Conservation (phyloP, 2,113 vertebrate species). For the Alces alces region DNA sequence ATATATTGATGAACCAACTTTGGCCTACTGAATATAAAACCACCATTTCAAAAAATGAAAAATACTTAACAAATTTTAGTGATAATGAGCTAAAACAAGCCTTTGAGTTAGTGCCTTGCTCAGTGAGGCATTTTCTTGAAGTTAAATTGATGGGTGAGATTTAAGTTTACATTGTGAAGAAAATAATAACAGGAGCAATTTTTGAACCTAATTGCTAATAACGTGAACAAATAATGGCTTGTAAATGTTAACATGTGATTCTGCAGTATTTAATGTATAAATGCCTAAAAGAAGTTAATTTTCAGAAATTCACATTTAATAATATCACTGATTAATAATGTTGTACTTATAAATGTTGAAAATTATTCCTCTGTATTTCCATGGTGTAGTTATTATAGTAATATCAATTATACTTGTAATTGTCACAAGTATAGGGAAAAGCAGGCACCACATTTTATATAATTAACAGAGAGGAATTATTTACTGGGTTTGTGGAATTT, state of each 20-base stretch:
- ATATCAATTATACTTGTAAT: conserved; percentile 38
- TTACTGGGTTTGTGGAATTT: not conserved
- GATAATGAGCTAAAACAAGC: conserved; percentile 62
- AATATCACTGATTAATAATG: conserved; percentile 42
- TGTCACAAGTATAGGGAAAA: not conserved
- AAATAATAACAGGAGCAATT: conserved; percentile 68
- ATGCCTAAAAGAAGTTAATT: conserved; percentile 69
- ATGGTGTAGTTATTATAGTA: not conserved
- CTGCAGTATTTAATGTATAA: conserved; percentile 51
- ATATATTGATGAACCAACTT: conserved; percentile 58
- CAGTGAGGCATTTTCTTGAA: conserved; percentile 51
- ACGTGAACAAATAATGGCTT: conserved; percentile 69
- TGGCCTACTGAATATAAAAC: conserved; percentile 54
- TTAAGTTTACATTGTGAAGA: conserved; percentile 70
- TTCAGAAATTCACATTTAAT: conserved; percentile 62
- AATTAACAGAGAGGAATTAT: not conserved
- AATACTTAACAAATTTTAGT: conserved; percentile 49
- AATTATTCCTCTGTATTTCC: conserved; percentile 57
- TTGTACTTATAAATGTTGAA: conserved; percentile 54
- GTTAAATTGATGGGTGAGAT: conserved; percentile 66
- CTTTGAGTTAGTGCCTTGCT: conserved; percentile 52
- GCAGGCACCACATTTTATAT: not conserved
- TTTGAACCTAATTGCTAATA: conserved; percentile 66
- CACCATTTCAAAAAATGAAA: conserved; percentile 31
- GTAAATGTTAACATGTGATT: conserved; percentile 70